Evolutionary conservation across 2,797 vertebrate genomes (phyloP).

Genomic region (Danio kyathit): DNA sequence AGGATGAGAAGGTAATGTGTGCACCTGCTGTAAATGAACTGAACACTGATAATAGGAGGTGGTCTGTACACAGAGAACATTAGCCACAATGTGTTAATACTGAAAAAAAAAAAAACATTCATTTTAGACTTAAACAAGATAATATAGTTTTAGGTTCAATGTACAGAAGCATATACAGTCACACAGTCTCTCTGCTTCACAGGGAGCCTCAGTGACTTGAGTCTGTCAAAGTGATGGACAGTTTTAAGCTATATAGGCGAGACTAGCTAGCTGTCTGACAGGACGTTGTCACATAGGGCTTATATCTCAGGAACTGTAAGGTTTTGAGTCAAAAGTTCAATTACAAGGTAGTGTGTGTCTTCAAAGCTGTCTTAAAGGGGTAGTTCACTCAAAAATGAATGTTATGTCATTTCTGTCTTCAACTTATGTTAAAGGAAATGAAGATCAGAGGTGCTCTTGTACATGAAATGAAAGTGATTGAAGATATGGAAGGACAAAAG

Average conservation of each 20-base stretch:
- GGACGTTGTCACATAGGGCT: neutral
- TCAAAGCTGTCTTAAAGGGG: neutral
- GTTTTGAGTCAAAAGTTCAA: neutral
- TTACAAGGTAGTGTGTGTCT: neutral
- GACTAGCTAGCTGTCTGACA: neutral
- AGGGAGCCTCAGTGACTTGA: neutral
- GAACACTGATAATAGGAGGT: neutral
- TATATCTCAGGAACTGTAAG: neutral
- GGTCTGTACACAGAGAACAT: conserved; percentile 8
- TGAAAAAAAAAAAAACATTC: neutral
- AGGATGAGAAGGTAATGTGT: conserved; percentile 8
- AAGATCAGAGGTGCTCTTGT: neutral
- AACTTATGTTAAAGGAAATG: neutral
- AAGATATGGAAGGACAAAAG: neutral
- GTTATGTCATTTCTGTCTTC: neutral
- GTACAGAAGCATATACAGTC: neutral
- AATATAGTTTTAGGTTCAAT: neutral
- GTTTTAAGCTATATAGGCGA: neutral
- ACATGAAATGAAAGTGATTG: neutral
- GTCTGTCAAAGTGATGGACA: conserved; percentile 5
- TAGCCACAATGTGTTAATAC: neutral
- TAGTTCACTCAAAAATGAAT: neutral
- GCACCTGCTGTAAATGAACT: conserved; percentile 33
- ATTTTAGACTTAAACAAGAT: neutral
- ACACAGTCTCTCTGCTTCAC: neutral